phyloP scores from a whole-genome alignment of 2,113 vertebrate species.

The Nymphicus hollandicus region DNA sequence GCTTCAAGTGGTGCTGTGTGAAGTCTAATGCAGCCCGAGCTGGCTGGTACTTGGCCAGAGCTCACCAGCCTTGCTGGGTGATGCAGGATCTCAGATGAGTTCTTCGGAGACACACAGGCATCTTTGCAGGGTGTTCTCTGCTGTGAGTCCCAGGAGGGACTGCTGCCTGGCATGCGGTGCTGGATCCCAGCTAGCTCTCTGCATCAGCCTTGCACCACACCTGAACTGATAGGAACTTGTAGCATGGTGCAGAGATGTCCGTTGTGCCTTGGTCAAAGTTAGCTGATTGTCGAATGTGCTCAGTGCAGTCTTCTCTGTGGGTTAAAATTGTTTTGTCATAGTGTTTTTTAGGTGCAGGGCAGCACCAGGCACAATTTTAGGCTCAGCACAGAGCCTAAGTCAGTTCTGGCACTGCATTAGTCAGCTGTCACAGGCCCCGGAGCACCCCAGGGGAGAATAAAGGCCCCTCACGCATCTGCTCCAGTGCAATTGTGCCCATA shows the following conservation, averaged over 20 bases:
- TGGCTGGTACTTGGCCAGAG: background rate
- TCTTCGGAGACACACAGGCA: background rate
- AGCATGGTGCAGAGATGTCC: background rate
- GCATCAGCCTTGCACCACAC: background rate
- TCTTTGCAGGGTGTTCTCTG: background rate
- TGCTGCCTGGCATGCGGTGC: background rate
- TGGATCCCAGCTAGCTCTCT: background rate
- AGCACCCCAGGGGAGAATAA: background rate
- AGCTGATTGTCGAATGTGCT: rapidly evolving
- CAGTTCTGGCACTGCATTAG: background rate
- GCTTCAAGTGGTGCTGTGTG: background rate
- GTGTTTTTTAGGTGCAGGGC: background rate
- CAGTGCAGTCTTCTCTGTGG: background rate
- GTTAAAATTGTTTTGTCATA: background rate
- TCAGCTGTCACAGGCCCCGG: background rate
- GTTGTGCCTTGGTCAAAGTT: background rate
- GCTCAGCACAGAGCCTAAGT: background rate
- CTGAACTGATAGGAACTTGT: background rate
- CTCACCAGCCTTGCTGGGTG: background rate
- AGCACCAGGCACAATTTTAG: background rate
- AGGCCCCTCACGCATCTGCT: background rate
- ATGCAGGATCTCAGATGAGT: background rate
- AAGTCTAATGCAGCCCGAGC: background rate
- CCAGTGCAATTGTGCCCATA: background rate
- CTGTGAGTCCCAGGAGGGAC: background rate